Percentiles rank a stretch among this genome's conserved stretches.
These are phyloP conservation scores for Labeo rohita DNA, from an alignment of 2,113 vertebrate genomes.

Conservation along the genomic window DNA sequence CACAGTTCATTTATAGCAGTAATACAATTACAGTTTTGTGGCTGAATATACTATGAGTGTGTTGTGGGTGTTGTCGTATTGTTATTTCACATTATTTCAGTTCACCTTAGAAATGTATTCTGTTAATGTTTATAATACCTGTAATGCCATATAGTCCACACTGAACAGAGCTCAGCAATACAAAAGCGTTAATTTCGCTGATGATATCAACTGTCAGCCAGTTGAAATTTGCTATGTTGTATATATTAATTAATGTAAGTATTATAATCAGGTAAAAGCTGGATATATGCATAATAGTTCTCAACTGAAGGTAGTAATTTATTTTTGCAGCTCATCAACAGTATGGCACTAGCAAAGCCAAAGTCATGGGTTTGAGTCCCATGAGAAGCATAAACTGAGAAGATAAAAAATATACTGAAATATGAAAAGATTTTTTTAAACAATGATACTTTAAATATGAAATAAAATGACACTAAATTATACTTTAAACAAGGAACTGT, in stretches of 20 bases:
- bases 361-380: too few relatives aligned
- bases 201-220: background rate
- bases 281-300: too few relatives aligned
- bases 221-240: background rate
- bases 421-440: too few relatives aligned
- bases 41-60: background rate
- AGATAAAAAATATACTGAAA: too few relatives aligned
- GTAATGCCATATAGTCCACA: background rate
- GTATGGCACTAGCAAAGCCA: too few relatives aligned
- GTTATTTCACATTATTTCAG: background rate
- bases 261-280: background rate
- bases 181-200: background rate
- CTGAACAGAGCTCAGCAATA: background rate
- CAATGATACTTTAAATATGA: too few relatives aligned
- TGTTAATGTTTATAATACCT: background rate
- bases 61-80: too few relatives aligned
- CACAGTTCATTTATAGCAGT: background rate
- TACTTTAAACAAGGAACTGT: too few relatives aligned
- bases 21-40: background rate
- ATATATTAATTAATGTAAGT: background rate
- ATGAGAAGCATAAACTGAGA: too few relatives aligned
- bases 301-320: too few relatives aligned
- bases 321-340: too few relatives aligned
- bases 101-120: background rate
- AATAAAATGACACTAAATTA: too few relatives aligned